A percentile compares a stretch with the other conserved stretches of the same genome.
Evolutionary conservation across 2,113 vertebrate species (phyloP).

Genomic region (Ailuropoda melanoleuca): DNA sequence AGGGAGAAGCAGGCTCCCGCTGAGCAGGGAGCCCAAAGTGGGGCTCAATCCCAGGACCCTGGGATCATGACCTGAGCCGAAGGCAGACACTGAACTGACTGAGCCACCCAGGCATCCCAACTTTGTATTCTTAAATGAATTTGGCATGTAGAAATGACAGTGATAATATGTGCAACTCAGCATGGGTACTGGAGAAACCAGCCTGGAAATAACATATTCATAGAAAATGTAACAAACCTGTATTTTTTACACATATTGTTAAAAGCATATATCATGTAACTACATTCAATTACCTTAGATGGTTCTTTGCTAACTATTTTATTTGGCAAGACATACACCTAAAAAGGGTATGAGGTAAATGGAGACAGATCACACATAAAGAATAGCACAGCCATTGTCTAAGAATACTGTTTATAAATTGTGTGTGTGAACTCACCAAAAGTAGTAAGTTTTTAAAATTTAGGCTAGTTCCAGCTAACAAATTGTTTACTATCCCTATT

Average conservation of each 20-base stretch:
- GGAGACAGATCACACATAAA: not conserved
- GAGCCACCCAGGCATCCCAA: not conserved
- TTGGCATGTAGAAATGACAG: not conserved
- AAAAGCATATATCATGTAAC: not conserved
- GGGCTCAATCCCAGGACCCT: too few species aligned
- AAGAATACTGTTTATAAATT: not conserved
- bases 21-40: too few species aligned
- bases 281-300: not conserved
- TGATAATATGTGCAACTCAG: not conserved
- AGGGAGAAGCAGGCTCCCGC: too few species aligned
- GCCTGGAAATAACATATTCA: not conserved
- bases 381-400: not conserved
- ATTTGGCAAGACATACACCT: not conserved
- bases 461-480: not conserved
- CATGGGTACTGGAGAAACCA: not conserved
- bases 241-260: not conserved
- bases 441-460: not conserved
- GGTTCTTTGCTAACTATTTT: constrained; percentile 20
- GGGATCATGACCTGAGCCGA: too few species aligned
- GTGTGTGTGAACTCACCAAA: not conserved
- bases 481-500: not conserved
- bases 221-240: not conserved
- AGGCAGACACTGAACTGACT: too few species aligned
- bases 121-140: not conserved
- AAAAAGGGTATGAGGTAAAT: not conserved